Evolutionary conservation across 1,140 invertebrate species (phyloP).

Genomic region (Paraescarpia echinospica): DNA sequence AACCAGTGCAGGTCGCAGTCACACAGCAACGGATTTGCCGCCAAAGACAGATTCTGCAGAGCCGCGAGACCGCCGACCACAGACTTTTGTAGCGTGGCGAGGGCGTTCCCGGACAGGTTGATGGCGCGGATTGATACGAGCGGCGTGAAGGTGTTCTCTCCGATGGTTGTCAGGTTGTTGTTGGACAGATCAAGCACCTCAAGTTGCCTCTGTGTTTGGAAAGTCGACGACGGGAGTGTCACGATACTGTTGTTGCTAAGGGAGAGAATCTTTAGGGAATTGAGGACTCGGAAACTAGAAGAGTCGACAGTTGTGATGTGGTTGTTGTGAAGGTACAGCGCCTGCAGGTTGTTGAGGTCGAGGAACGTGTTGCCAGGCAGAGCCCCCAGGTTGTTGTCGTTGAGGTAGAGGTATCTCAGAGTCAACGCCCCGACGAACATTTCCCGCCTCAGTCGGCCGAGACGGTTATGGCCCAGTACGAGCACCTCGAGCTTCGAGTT

Average conservation of each 20-base stretch:
- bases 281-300: neutral
- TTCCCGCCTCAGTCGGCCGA: neutral
- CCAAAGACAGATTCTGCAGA: neutral
- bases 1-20: slow-evolving; percentile 14
- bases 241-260: slow-evolving; percentile 6
- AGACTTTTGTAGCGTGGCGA: neutral
- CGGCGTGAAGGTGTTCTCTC: neutral
- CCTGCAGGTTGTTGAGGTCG: slow-evolving; percentile 13
- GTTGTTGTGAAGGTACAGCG: slow-evolving; percentile 21
- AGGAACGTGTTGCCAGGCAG: slow-evolving; percentile 16
- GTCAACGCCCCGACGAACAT: neutral
- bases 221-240: neutral
- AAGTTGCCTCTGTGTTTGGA: neutral
- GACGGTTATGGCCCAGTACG: neutral
- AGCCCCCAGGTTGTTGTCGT: slow-evolving; percentile 12
- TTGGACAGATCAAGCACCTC: neutral
- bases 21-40: slow-evolving; percentile 14
- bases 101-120: neutral
- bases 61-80: neutral
- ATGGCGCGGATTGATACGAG: neutral
- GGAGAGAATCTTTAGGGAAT: neutral
- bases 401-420: neutral
- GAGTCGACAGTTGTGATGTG: slow-evolving; percentile 1
- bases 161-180: neutral
- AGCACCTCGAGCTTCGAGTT: slow-evolving; percentile 7